These are phyloP conservation scores for Watersipora subatra DNA, from an alignment of 1,140 invertebrate species.

Conservation along the genomic window DNA sequence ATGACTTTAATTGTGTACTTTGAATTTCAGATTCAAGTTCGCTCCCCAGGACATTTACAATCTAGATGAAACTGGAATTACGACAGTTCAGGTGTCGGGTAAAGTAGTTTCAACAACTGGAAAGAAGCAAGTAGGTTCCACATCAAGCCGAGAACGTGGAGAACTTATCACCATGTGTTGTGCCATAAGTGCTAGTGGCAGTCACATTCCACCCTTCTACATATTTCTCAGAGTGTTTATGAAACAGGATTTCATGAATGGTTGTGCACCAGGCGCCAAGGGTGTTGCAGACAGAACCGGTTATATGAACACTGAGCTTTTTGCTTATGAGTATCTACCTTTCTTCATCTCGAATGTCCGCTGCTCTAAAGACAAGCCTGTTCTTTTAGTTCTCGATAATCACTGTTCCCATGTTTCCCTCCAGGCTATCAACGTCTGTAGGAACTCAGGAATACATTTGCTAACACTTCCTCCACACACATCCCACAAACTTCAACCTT, in stretches of 20 bases:
- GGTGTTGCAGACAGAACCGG: slow-evolving; percentile 11
- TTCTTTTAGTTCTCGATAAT: slow-evolving; percentile 18
- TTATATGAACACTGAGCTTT: slow-evolving; percentile 14
- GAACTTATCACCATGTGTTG: slow-evolving; percentile 19
- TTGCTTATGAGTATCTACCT: slow-evolving; percentile 31
- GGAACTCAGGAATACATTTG: slow-evolving; percentile 12
- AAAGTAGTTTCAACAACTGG: slow-evolving; percentile 39
- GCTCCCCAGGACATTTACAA: slow-evolving; percentile 35
- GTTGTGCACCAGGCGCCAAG: slow-evolving; percentile 12
- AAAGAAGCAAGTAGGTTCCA: slow-evolving; percentile 36
- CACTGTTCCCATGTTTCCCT: slow-evolving; percentile 15
- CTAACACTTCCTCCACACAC: slow-evolving; percentile 20
- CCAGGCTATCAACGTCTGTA: slow-evolving; percentile 8
- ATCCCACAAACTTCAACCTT: slow-evolving; percentile 16
- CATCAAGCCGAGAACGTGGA: slow-evolving; percentile 38
- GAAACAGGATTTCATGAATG: slow-evolving; percentile 33
- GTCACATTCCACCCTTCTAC: slow-evolving; percentile 20
- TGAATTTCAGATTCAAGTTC: slow-evolving; percentile 30
- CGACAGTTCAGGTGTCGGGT: slow-evolving; percentile 37
- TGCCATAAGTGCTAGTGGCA: slow-evolving; percentile 18
- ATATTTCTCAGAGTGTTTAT: slow-evolving; percentile 23
- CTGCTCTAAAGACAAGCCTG: slow-evolving; percentile 16
- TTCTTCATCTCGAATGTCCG: slow-evolving; percentile 33
- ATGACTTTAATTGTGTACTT: too few relatives aligned
- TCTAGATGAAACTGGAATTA: slow-evolving; percentile 42